Conservation (phyloP, 2,113 vertebrate species). For the Origma solitaria region DNA sequence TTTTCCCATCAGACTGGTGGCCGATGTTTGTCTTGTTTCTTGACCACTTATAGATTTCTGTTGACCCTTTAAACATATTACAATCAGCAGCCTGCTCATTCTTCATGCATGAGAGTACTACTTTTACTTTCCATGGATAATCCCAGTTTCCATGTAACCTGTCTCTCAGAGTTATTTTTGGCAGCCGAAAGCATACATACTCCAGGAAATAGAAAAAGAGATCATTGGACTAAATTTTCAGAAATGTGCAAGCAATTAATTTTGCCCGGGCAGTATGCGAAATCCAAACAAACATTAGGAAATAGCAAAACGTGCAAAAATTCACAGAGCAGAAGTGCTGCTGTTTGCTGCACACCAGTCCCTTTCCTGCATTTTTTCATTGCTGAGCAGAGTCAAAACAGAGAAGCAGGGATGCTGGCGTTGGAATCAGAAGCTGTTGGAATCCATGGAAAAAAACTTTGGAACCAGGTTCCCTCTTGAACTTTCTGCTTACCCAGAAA, state of each 20-base stretch:
- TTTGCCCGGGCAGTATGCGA: conserved; percentile 24
- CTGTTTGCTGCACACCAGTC: background rate
- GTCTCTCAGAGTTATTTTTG: conserved; percentile 52
- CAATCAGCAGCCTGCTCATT: conserved; percentile 77
- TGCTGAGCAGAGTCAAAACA: background rate
- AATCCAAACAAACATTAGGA: conserved; percentile 53
- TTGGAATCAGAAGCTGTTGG: background rate
- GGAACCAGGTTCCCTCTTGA: background rate
- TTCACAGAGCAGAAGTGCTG: background rate
- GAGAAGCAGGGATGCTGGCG: background rate
- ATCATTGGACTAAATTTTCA: conserved; percentile 15
- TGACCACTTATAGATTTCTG: conserved; percentile 80
- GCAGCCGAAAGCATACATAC: background rate
- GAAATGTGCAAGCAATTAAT: conserved; percentile 60
- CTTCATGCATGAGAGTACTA: conserved; percentile 63
- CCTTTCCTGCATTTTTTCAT: background rate
- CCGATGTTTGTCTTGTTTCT: conserved; percentile 85
- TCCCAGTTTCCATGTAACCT: conserved; percentile 31
- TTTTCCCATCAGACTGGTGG: conserved; percentile 82
- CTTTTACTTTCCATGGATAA: conserved; percentile 42
- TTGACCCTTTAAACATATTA: conserved; percentile 80
- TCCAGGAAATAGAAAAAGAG: conserved; percentile 34
- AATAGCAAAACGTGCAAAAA: conserved; percentile 40
- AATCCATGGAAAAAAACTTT: background rate
- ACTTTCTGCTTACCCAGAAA: background rate